Percentiles rank a stretch among this genome's conserved stretches.
phyloP scores from a whole-genome alignment of 1,140 invertebrate genomes.

The Cyclargus thomasi region DNA sequence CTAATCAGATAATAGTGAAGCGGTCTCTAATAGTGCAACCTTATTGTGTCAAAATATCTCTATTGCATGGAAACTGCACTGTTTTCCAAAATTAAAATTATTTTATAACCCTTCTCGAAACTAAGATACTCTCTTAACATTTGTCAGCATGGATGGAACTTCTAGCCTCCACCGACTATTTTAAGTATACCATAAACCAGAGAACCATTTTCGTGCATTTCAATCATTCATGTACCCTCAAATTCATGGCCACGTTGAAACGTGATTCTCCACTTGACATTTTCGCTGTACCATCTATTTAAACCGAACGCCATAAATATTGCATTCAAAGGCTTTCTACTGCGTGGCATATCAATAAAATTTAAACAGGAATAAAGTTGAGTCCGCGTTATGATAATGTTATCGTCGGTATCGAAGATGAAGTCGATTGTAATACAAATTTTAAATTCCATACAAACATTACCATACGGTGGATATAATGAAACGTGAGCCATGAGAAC shows the following conservation, averaged over 20 bases:
- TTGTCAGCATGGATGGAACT: too few relatives aligned
- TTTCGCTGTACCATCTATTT: constrained; percentile 3
- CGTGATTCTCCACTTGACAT: constrained; percentile 3
- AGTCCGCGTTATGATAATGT: constrained; percentile 35
- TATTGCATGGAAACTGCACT: too few relatives aligned
- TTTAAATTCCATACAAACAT: constrained; percentile 40
- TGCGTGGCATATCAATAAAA: constrained; percentile 24
- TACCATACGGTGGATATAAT: constrained; percentile 39
- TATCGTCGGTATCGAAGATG: constrained; percentile 34
- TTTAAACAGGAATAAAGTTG: constrained; percentile 24
- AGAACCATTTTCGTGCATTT: background rate
- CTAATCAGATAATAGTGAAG: too few relatives aligned
- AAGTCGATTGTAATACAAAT: constrained; percentile 28
- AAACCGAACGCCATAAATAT: background rate
- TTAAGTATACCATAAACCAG: background rate
- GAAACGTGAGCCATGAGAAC: constrained; percentile 10
- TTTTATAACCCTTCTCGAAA: too few relatives aligned
- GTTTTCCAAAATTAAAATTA: too few relatives aligned
- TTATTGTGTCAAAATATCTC: too few relatives aligned
- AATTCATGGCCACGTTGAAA: background rate
- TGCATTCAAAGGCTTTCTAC: background rate
- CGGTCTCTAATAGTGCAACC: too few relatives aligned
- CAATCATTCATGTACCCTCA: background rate
- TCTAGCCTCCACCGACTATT: background rate
- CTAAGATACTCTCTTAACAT: too few relatives aligned